These are phyloP conservation scores for Lasioglossum oenotherae DNA, from an alignment of 2,888 invertebrate genomes.

Conservation along the genomic window DNA sequence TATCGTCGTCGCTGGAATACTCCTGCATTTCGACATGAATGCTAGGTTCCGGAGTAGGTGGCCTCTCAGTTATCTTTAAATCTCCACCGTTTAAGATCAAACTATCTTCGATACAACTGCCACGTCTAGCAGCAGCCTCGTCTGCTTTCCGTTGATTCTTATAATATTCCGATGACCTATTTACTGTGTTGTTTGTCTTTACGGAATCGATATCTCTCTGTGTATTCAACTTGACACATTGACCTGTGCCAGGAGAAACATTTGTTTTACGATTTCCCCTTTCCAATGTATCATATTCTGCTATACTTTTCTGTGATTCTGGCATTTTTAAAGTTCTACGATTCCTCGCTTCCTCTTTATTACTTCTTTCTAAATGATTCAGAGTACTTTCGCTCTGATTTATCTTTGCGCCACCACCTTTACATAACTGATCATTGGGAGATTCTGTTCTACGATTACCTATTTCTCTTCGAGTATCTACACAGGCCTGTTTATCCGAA, in stretches of 20 bases:
- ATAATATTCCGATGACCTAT: slow-evolving; percentile 27
- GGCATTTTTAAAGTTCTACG: slow-evolving; percentile 29
- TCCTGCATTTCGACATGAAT: slow-evolving; percentile 86
- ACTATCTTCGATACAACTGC: slow-evolving; percentile 61
- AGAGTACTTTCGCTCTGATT: slow-evolving; percentile 15
- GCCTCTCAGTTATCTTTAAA: slow-evolving; percentile 75
- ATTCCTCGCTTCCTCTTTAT: slow-evolving; percentile 10
- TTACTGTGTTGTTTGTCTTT: slow-evolving; percentile 24
- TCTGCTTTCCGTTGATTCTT: slow-evolving; percentile 35
- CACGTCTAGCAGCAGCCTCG: slow-evolving; percentile 10
- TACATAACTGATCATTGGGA: slow-evolving; percentile 22
- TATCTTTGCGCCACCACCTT: slow-evolving; percentile 19
- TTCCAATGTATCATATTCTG: slow-evolving; percentile 13
- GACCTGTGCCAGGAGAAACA: slow-evolving; percentile 5
- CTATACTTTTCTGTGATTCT: slow-evolving; percentile 9
- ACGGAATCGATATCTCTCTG: slow-evolving; percentile 10
- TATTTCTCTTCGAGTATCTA: slow-evolving; percentile 44
- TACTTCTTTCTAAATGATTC: slow-evolving; percentile 21
- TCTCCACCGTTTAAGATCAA: slow-evolving; percentile 73
- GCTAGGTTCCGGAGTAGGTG: slow-evolving; percentile 85
- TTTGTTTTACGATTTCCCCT: slow-evolving; percentile 1
- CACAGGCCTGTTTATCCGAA: slow-evolving; percentile 55
- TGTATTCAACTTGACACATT: slow-evolving; percentile 15
- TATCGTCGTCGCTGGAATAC: slow-evolving; percentile 82
- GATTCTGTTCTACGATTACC: slow-evolving; percentile 35